phyloP scores from a whole-genome alignment of 2,888 invertebrate genomes.

The Stenotaenia linearis region DNA sequence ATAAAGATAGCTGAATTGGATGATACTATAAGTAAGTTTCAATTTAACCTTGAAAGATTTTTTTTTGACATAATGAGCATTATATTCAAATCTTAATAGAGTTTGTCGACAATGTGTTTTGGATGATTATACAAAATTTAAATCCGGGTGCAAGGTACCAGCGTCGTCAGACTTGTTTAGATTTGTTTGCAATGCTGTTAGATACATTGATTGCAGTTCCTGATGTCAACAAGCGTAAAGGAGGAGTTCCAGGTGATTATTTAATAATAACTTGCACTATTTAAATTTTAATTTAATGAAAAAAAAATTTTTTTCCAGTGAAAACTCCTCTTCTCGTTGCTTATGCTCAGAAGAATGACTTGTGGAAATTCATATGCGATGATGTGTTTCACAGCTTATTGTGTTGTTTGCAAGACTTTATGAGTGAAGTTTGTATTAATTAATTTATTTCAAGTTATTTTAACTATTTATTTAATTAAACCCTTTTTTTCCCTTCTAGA shows the following conservation, averaged over 20 bases:
- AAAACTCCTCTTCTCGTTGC: neutral
- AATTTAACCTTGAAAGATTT: neutral
- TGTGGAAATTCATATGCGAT: conserved; percentile 35
- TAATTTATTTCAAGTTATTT: neutral
- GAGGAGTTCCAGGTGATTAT: conserved; percentile 32
- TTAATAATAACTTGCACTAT: neutral
- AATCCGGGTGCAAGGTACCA: conserved; percentile 61
- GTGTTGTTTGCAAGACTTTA: conserved; percentile 36
- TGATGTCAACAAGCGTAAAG: conserved; percentile 35
- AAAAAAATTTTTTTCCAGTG: neutral
- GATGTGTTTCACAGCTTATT: conserved; percentile 31
- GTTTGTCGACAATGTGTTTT: conserved; percentile 52
- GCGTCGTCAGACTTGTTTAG: conserved; percentile 45
- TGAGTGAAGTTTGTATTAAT: conserved; percentile 35
- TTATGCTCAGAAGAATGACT: conserved; percentile 32
- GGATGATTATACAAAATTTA: conserved; percentile 51
- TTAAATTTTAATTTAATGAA: neutral
- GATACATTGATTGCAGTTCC: conserved; percentile 35
- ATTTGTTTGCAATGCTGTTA: conserved; percentile 32
- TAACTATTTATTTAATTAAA: neutral
- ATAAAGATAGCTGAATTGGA: neutral
- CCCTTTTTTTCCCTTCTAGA: neutral
- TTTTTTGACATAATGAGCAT: neutral
- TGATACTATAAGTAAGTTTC: conserved; percentile 28
- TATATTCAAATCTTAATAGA: conserved; percentile 35